phyloP scores from a whole-genome alignment of 1,140 invertebrate species.

The Sitobion miscanthi region DNA sequence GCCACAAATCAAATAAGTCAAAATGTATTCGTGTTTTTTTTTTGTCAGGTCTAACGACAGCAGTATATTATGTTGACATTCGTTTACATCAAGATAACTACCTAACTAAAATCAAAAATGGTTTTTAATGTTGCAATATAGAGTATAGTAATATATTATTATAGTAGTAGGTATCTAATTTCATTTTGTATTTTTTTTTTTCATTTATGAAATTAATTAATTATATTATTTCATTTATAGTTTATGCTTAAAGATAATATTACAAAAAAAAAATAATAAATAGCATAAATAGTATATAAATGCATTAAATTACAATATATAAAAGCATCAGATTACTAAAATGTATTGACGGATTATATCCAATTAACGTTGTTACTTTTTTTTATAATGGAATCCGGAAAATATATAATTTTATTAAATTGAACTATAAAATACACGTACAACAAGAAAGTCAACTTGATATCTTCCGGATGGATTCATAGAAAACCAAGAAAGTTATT shows the following conservation, averaged over 20 bases:
- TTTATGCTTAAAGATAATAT: background rate
- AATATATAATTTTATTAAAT: background rate
- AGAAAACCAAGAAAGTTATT: background rate
- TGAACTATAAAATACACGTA: background rate
- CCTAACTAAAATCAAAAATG: background rate
- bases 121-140: background rate
- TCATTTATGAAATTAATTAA: background rate
- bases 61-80: background rate
- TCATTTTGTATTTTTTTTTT: background rate
- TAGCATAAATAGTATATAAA: background rate
- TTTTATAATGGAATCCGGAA: slow-evolving; percentile 23
- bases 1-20: background rate
- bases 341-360: background rate
- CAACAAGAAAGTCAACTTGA: background rate
- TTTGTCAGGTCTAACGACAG: background rate
- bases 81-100: background rate
- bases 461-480: background rate
- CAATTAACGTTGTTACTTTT: too few species aligned
- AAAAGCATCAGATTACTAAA: background rate
- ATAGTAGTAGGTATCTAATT: background rate
- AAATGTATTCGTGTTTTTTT: background rate
- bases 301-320: background rate
- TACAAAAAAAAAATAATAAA: background rate
- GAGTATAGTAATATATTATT: too few species aligned
- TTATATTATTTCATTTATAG: too few species aligned